Evolutionary conservation across 2,797 vertebrate species (phyloP), one percentile per base, ranked within the genome.

Genomic region (Tokudaia tokunoshimensis): DNA sequence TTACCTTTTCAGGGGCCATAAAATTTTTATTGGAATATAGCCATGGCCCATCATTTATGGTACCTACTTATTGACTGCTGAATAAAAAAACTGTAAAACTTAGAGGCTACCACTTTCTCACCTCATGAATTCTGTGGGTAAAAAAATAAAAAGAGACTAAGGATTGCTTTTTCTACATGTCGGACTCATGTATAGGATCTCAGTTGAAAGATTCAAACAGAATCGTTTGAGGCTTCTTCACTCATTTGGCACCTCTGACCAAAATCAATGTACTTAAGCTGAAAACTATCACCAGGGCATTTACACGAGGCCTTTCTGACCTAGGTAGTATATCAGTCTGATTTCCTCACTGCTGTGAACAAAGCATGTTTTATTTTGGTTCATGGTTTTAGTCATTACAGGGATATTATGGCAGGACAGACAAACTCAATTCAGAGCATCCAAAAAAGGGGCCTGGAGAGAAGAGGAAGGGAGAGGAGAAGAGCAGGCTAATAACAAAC

Each of bases 141-240:
- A 93, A 50, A 37, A 95, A 94, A 94, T 94, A 85, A 93, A 89
- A 90, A 70, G 95, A 95, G n/a, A 67, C 24, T 6, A 91, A 37
- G 44, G n/a, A 82, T 89, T 87, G 8, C 10, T 88, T 89, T 72
- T 89, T 78, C 83, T 92, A 82, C 78, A 59, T 79, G 29, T 34
- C 11, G 1, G 31, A 34, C 29, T 79, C 19, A 52, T 34, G 47
- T 50, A 67, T 82, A 59, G 79, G 55, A 79, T n/a, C 87, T 93
- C 83, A 92, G 55, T 20, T 96, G 81, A 74, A 92, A 94, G 75
- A 94, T 37, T 89, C 44, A 92, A 92, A 86, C 90, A 72, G 41
- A 92, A 83, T 76, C 72, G 92, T 85, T 34, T 57, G 55, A 81
- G 19, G 76, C 15, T 79, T 19, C 15, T 79, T 79, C 7, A 19